Evolutionary conservation across 2,113 vertebrate species (phyloP).

Genomic region (Silurus glanis): DNA sequence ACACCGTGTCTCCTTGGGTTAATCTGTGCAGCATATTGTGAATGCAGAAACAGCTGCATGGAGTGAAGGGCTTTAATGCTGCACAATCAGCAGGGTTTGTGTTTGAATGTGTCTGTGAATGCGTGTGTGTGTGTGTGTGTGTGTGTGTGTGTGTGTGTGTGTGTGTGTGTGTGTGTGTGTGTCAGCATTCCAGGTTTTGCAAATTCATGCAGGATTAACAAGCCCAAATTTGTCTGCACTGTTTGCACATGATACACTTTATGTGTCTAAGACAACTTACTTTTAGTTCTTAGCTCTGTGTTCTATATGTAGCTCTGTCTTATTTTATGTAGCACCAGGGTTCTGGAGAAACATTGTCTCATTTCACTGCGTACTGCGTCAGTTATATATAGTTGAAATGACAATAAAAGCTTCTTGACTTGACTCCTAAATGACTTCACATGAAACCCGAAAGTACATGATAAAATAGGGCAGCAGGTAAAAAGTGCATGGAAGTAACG

Average conservation of each 20-base stretch:
- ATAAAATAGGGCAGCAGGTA: neutral
- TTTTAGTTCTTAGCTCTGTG: too few species aligned
- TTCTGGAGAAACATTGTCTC: too few species aligned
- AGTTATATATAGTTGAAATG: too few species aligned
- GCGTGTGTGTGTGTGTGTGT: neutral
- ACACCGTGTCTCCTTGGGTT: neutral
- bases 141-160: slow-evolving; percentile 3
- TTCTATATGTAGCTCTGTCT: too few species aligned
- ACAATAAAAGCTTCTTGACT: too few species aligned
- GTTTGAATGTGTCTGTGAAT: slow-evolving; percentile 16
- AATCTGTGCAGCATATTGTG: slow-evolving; percentile 29
- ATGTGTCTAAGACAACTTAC: too few species aligned
- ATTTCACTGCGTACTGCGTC: too few species aligned
- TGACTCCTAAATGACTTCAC: neutral
- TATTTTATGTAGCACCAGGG: too few species aligned
- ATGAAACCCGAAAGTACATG: neutral
- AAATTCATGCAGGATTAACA: slow-evolving; percentile 20
- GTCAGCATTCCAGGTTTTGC: neutral
- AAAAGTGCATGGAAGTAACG: neutral
- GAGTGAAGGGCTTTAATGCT: slow-evolving; percentile 21
- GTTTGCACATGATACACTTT: too few species aligned
- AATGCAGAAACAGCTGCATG: slow-evolving; percentile 35
- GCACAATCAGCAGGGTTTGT: slow-evolving; percentile 28
- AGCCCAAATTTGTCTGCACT: neutral
- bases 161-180: slow-evolving; percentile 2